phyloP scores from a whole-genome alignment of 2,797 vertebrate genomes.

The Myotis planiceps region DNA sequence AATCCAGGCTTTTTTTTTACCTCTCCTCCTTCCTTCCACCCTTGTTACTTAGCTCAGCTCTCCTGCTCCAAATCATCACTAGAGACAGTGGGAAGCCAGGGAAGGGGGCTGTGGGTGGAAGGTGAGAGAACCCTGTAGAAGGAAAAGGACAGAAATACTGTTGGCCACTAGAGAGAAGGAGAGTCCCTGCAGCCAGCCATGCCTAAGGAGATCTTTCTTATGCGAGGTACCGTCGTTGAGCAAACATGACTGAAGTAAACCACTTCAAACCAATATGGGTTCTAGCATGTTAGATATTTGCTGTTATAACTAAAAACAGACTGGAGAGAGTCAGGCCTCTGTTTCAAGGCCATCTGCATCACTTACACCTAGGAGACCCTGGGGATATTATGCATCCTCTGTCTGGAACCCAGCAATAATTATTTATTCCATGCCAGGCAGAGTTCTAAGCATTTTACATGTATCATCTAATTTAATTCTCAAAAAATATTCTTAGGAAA shows the following conservation, averaged over 20 bases:
- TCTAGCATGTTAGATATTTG: not conserved
- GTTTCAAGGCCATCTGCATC: not conserved
- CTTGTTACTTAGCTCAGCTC: not conserved
- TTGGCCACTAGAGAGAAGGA: not conserved
- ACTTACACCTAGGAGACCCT: not conserved
- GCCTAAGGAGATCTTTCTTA: not conserved
- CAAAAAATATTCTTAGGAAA: conserved; percentile 5
- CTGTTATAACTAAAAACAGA: not conserved
- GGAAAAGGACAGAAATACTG: not conserved
- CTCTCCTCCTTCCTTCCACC: not conserved
- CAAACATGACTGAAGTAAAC: not conserved
- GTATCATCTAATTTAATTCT: not conserved
- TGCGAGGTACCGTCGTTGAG: not conserved
- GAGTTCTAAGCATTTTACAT: not conserved
- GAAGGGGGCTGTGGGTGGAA: not conserved
- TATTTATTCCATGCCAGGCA: not conserved
- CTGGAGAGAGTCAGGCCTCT: not conserved
- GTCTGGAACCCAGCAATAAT: not conserved
- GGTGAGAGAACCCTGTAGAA: not conserved
- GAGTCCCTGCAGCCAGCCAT: not conserved
- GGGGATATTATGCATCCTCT: not conserved
- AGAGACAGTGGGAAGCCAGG: not conserved
- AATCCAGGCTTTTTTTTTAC: not conserved
- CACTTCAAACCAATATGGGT: not conserved
- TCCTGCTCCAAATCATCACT: not conserved